Evolutionary conservation across 2,888 invertebrate species (phyloP).

Genomic region (Fragum sueziense): DNA sequence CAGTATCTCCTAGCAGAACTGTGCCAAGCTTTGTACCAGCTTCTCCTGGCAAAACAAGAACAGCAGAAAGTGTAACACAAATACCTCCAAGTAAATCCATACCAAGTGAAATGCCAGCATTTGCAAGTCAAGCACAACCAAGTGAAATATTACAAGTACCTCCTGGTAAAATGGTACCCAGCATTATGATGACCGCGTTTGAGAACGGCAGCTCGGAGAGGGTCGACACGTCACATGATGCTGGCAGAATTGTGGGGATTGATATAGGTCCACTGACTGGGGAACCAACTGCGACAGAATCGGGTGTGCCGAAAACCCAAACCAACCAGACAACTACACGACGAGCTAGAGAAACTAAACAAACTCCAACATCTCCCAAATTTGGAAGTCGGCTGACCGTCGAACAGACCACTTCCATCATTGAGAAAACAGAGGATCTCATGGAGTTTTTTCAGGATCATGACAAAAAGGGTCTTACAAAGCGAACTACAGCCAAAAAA

Average conservation of each 20-base stretch:
- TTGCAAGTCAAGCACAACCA: too few relatives aligned
- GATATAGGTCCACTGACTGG: constrained; percentile 68
- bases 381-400: constrained; percentile 55
- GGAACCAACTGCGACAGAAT: constrained; percentile 38
- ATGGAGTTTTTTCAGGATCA: constrained; percentile 76
- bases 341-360: constrained; percentile 33
- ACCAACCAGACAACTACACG: constrained; percentile 36
- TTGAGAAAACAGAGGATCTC: constrained; percentile 68
- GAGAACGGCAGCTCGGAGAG: constrained; percentile 44
- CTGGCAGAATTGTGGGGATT: constrained; percentile 72
- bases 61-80: too few relatives aligned
- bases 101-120: too few relatives aligned
- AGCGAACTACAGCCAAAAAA: constrained; percentile 55
- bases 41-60: too few relatives aligned
- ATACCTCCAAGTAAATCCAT: too few relatives aligned
- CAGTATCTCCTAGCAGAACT: too few relatives aligned
- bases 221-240: constrained; percentile 53
- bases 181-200: constrained; percentile 58
- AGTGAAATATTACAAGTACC: constrained; percentile 48
- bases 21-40: too few relatives aligned
- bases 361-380: constrained; percentile 51
- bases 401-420: constrained; percentile 54
- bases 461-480: constrained; percentile 60
- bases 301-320: constrained; percentile 22
- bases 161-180: constrained; percentile 47